These are phyloP conservation scores for Lonchura striata DNA, from an alignment of 2,113 vertebrate genomes.

Conservation along the genomic window DNA sequence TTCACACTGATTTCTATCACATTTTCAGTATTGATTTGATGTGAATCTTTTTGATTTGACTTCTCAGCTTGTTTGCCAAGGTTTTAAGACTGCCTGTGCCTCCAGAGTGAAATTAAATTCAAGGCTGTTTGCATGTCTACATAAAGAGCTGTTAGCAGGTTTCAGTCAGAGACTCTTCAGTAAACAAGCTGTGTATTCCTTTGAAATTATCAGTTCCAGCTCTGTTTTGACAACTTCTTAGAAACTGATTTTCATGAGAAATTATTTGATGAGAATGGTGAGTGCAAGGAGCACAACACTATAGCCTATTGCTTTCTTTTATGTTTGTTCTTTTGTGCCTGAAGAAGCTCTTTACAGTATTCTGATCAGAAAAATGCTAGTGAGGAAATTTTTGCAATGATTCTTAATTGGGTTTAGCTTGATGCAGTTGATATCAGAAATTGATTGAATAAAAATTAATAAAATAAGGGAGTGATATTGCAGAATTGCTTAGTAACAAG, in stretches of 20 bases:
- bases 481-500: background rate
- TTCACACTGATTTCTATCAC: constrained; percentile 38
- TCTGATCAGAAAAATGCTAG: background rate
- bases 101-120: constrained; percentile 45
- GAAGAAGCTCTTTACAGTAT: background rate
- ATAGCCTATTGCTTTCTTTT: background rate
- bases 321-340: background rate
- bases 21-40: constrained; percentile 58
- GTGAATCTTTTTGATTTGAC: background rate
- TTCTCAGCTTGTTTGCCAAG: background rate
- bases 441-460: background rate
- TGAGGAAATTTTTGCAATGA: background rate
- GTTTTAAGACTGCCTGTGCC: background rate
- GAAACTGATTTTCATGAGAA: background rate
- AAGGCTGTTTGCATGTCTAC: background rate
- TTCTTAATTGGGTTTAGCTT: background rate
- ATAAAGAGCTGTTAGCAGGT: constrained; percentile 16
- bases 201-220: background rate
- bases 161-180: background rate
- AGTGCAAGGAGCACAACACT: background rate
- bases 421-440: background rate
- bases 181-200: background rate
- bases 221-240: background rate
- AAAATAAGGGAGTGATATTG: background rate
- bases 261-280: background rate